These are phyloP conservation scores for Merodon equestris DNA, from an alignment of 2,888 invertebrate genomes.

Conservation along the genomic window DNA sequence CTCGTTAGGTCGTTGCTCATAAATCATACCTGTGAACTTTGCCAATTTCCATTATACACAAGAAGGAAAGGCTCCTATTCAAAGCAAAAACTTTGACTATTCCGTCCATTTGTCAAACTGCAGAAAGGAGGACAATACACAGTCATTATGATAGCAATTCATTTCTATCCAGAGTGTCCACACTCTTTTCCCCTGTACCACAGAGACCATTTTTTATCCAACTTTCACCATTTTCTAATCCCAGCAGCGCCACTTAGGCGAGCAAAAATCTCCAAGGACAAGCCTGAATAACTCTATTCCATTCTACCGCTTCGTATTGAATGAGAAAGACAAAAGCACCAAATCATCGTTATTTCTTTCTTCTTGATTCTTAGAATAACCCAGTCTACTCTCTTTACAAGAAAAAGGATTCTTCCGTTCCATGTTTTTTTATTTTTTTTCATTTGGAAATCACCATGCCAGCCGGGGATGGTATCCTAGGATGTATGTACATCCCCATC, in stretches of 20 bases:
- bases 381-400: too few species aligned
- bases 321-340: slow-evolving; percentile 9
- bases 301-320: slow-evolving; percentile 11
- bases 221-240: too few species aligned
- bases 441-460: slow-evolving; percentile 11
- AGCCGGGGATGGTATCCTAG: too few species aligned
- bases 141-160: slow-evolving; percentile 52
- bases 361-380: not conserved
- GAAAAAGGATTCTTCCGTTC: too few species aligned
- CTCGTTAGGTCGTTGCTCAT: too few species aligned
- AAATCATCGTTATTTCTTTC: slow-evolving; percentile 47
- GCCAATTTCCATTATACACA: too few species aligned
- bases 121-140: slow-evolving; percentile 37
- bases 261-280: slow-evolving; percentile 16
- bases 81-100: not conserved
- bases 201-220: too few species aligned
- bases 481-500: not conserved
- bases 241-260: too few species aligned
- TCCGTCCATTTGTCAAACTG: slow-evolving; percentile 25
- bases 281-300: slow-evolving; percentile 34
- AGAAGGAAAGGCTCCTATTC: not conserved
- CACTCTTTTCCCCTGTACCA: too few species aligned
- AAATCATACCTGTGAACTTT: too few species aligned
- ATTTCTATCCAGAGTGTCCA: slow-evolving; percentile 38
- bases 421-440: too few species aligned